Evolutionary conservation across 2,113 vertebrate genomes (phyloP).

Genomic region (Sialia sialis): DNA sequence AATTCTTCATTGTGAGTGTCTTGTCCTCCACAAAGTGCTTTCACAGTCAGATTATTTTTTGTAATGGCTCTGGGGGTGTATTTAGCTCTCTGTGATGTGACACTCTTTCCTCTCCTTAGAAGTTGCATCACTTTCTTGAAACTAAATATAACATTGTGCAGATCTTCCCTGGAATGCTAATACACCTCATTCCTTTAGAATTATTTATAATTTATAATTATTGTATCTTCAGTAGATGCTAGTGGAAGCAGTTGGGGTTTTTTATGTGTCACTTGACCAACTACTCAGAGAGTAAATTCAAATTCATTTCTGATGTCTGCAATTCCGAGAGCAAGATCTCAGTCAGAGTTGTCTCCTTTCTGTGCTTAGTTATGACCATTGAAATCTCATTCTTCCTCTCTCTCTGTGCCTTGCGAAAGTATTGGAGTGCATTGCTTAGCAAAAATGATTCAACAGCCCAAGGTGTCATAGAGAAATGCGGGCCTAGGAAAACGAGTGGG

Average conservation of each 20-base stretch:
- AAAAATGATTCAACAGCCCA: background rate
- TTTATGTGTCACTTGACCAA: background rate
- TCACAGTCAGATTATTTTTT: background rate
- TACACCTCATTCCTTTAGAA: background rate
- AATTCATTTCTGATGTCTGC: background rate
- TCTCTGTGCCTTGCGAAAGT: background rate
- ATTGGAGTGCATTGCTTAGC: background rate
- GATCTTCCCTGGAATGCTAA: background rate
- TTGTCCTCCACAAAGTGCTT: background rate
- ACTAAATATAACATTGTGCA: background rate
- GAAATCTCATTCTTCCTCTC: background rate
- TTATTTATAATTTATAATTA: background rate
- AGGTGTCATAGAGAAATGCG: background rate
- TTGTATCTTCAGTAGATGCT: background rate
- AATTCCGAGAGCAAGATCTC: background rate
- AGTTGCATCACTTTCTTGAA: background rate
- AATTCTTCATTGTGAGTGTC: background rate
- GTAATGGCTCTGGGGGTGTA: background rate
- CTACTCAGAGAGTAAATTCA: background rate
- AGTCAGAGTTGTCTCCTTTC: background rate
- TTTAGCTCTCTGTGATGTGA: background rate
- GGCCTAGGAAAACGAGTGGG: background rate
- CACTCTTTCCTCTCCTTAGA: background rate
- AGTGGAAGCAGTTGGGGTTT: background rate
- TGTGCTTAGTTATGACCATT: background rate